phyloP scores from a whole-genome alignment of 2,113 vertebrate species.

The Phaetusa simplex region DNA sequence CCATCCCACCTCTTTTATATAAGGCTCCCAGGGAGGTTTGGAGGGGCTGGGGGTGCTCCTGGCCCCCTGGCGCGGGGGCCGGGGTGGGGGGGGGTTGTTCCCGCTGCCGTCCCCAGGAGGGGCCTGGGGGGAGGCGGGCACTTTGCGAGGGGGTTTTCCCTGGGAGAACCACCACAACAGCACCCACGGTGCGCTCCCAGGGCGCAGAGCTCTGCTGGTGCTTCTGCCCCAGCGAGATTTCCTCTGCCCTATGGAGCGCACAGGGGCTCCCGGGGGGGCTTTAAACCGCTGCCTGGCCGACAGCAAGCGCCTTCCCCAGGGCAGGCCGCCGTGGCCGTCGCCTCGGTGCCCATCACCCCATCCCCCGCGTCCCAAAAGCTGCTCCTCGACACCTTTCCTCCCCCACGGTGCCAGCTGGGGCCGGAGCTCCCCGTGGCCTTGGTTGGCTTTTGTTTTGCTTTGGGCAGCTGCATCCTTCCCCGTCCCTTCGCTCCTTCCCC shows the following conservation, averaged over 20 bases:
- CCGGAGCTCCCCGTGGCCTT: background rate
- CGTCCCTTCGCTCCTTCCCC: too few relatives aligned
- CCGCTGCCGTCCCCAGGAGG: background rate
- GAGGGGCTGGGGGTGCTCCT: background rate
- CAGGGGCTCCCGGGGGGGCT: background rate
- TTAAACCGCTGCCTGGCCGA: accelerated
- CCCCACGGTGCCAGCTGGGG: background rate
- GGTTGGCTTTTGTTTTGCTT: background rate
- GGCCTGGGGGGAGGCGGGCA: background rate
- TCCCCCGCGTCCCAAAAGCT: background rate
- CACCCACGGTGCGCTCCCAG: background rate
- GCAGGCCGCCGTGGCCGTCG: background rate
- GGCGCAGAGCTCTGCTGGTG: background rate
- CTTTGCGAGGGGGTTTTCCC: background rate
- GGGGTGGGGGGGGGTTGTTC: background rate
- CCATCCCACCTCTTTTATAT: background rate
- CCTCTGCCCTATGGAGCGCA: accelerated
- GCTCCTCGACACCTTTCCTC: background rate
- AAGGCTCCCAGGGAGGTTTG: background rate
- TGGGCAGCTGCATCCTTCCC: background rate
- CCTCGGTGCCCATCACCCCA: background rate
- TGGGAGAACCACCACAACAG: background rate
- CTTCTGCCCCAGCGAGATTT: background rate
- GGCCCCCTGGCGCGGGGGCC: background rate
- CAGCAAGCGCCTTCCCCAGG: accelerated